Conservation (phyloP, 2,113 vertebrate species). For the Myocastor coypus region DNA sequence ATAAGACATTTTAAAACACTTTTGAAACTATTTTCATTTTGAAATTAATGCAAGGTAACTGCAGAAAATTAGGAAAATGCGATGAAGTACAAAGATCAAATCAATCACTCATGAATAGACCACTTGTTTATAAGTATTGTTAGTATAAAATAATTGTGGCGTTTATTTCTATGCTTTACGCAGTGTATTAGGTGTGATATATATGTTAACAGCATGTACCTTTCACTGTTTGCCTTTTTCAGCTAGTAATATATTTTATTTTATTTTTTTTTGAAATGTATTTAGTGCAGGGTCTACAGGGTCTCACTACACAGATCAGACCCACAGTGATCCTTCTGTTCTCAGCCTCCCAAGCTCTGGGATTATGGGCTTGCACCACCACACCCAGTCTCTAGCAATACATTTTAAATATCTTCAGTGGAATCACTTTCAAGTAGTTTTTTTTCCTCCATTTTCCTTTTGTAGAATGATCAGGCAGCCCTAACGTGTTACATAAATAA, state of each 20-base stretch:
- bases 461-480: background rate
- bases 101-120: background rate
- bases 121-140: background rate
- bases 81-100: slow-evolving; percentile 15
- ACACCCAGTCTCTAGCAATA: background rate
- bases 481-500: slow-evolving; percentile 6
- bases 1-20: background rate
- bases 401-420: background rate
- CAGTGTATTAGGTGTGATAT: background rate
- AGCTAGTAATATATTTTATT: background rate
- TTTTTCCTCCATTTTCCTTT: background rate
- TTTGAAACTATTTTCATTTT: slow-evolving; percentile 46
- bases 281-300: no score
- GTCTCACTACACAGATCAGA: no score
- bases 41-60: background rate
- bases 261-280: no score
- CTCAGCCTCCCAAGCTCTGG: no score
- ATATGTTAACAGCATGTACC: background rate
- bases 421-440: background rate
- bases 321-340: no score
- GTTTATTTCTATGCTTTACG: background rate
- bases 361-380: no score
- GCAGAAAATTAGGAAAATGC: background rate
- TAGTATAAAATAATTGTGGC: slow-evolving; percentile 32
- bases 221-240: background rate